phyloP scores from a whole-genome alignment of 2,888 invertebrate genomes.

The Corbicula japonica region DNA sequence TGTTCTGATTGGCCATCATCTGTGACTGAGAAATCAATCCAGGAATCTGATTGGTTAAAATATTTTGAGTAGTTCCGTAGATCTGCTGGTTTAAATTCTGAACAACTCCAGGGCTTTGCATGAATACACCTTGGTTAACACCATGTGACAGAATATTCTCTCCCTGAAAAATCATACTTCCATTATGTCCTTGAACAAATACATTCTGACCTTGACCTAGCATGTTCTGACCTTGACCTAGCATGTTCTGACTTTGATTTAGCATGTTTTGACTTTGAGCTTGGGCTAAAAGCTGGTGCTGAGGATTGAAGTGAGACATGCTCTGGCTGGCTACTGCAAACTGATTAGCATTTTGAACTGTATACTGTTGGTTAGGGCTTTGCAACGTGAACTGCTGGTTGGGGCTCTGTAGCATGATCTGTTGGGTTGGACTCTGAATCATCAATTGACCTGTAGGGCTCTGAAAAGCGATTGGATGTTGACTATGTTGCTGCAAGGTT shows the following conservation, averaged over 20 bases:
- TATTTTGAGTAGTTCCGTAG: slow-evolving; percentile 39
- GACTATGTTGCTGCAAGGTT: slow-evolving; percentile 44
- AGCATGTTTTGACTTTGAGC: slow-evolving; percentile 55
- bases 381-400: slow-evolving; percentile 57
- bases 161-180: slow-evolving; percentile 60
- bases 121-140: slow-evolving; percentile 52
- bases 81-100: slow-evolving; percentile 60
- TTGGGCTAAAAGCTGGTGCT: slow-evolving; percentile 23
- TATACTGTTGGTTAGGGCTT: slow-evolving; percentile 54
- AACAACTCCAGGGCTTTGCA: slow-evolving; percentile 54
- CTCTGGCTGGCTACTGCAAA: slow-evolving; percentile 53
- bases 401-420: slow-evolving; percentile 56
- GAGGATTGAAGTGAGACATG: slow-evolving; percentile 54
- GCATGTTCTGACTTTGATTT: slow-evolving; percentile 55
- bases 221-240: slow-evolving; percentile 56
- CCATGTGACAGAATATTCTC: slow-evolving; percentile 51
- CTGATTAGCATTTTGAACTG: slow-evolving; percentile 54
- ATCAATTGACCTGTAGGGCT: slow-evolving; percentile 58
- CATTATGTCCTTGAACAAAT: slow-evolving; percentile 57
- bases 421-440: slow-evolving; percentile 55
- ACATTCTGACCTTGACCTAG: slow-evolving; percentile 59
- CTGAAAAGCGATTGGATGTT: slow-evolving; percentile 58
- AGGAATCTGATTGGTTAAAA: slow-evolving; percentile 54
- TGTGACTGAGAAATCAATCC: slow-evolving; percentile 51
- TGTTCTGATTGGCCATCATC: slow-evolving; percentile 53